Percentiles rank a stretch among this genome's conserved stretches.
Conservation (phyloP, 2,113 vertebrate species). For the Pomatostomus ruficeps region DNA sequence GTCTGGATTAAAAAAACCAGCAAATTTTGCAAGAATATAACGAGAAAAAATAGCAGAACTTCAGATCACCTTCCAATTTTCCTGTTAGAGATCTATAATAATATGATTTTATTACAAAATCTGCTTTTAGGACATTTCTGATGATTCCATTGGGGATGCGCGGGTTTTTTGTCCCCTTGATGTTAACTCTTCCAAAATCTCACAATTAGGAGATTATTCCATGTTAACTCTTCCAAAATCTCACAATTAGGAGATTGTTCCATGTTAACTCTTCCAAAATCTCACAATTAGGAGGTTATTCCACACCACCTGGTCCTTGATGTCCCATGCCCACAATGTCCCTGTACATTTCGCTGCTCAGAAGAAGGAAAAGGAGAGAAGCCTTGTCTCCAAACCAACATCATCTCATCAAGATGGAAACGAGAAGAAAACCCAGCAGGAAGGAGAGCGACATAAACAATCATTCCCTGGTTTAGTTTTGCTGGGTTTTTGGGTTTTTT, state of each 20-base stretch:
- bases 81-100: neutral
- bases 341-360: neutral
- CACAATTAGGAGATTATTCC: neutral
- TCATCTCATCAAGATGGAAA: neutral
- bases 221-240: neutral
- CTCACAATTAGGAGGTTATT: neutral
- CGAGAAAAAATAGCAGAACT: neutral
- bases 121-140: neutral
- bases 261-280: neutral
- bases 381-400: neutral
- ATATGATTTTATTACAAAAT: neutral
- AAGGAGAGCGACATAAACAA: neutral
- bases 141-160: neutral
- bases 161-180: rapidly evolving
- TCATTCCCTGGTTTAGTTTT: neutral
- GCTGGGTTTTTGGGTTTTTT: neutral
- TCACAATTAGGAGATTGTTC: neutral
- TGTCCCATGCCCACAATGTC: rapidly evolving
- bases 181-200: neutral
- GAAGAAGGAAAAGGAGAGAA: neutral
- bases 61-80: neutral
- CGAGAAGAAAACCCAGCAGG: neutral
- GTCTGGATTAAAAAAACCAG: neutral
- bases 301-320: neutral
- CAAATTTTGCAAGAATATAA: neutral